Conservation (phyloP, 2,113 vertebrate genomes). For the Phyllostomus discolor region DNA sequence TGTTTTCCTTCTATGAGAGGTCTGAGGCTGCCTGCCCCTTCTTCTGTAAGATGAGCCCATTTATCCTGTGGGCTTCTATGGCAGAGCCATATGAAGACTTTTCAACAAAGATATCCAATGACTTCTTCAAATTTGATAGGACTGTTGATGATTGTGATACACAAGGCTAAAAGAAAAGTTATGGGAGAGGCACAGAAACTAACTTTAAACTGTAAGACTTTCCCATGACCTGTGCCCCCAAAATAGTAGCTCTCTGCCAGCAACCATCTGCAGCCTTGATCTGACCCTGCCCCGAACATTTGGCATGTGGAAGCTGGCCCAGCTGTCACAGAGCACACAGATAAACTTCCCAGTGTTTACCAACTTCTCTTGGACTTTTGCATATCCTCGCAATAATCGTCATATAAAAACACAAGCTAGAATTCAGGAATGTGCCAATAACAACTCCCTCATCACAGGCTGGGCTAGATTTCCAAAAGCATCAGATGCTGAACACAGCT, state of each 20-base stretch:
- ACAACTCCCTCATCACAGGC: background rate
- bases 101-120: slow-evolving; percentile 4
- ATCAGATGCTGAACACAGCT: background rate
- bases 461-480: background rate
- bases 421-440: background rate
- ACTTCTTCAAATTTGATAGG: background rate
- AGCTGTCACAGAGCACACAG: slow-evolving; percentile 47
- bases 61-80: background rate
- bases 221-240: slow-evolving; percentile 66
- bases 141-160: background rate
- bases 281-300: slow-evolving; percentile 49
- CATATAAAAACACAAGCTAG: slow-evolving; percentile 56
- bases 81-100: background rate
- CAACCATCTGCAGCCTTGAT: slow-evolving; percentile 52
- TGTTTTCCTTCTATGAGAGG: background rate
- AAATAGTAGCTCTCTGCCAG: slow-evolving; percentile 59
- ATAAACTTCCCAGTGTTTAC: slow-evolving; percentile 50
- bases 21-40: too few species aligned
- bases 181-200: background rate
- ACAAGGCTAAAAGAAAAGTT: slow-evolving; percentile 29
- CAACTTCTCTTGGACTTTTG: slow-evolving; percentile 33
- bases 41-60: background rate
- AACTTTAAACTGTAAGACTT: slow-evolving; percentile 46
- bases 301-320: slow-evolving; percentile 33
- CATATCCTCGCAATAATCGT: slow-evolving; percentile 1